Conservation (phyloP, 2,888 invertebrate genomes). For the Aspidiotus rigidus region DNA sequence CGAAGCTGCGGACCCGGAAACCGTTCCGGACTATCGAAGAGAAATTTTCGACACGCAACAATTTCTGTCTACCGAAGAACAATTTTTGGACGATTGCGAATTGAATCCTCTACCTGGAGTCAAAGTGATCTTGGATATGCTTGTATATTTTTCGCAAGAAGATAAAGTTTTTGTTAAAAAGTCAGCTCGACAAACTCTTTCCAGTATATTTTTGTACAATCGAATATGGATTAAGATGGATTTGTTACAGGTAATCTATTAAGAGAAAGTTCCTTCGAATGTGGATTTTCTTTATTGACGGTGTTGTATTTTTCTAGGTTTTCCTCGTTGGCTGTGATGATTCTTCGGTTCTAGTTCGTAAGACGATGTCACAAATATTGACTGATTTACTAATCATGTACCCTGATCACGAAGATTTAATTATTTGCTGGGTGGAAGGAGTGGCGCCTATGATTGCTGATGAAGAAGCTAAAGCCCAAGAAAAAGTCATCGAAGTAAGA, state of each 20-base stretch:
- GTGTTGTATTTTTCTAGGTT: conserved; percentile 8
- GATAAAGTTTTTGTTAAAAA: conserved; percentile 28
- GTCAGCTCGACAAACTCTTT: conserved; percentile 9
- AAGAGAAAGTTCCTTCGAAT: neutral
- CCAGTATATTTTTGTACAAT: conserved; percentile 12
- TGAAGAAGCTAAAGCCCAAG: conserved; percentile 28
- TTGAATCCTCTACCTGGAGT: conserved; percentile 21
- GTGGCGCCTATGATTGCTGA: conserved; percentile 21
- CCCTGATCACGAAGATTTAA: conserved; percentile 23
- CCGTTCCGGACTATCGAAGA: conserved; percentile 1
- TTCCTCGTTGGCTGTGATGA: conserved; percentile 27
- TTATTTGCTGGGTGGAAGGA: conserved; percentile 26
- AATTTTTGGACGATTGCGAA: conserved; percentile 10
- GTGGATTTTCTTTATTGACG: neutral
- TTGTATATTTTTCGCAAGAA: conserved; percentile 22
- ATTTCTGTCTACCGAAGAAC: conserved; percentile 10
- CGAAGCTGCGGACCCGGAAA: conserved; percentile 8
- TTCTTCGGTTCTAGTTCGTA: conserved; percentile 18
- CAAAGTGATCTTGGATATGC: conserved; percentile 21
- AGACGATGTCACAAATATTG: conserved; percentile 28
- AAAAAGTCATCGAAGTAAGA: conserved; percentile 23
- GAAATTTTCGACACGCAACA: conserved; percentile 25
- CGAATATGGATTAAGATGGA: conserved; percentile 18
- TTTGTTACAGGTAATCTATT: conserved; percentile 10
- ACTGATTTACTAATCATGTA: conserved; percentile 19